These are phyloP conservation scores for Azemiops feae DNA, from an alignment of 2,113 vertebrate species.

Conservation along the genomic window DNA sequence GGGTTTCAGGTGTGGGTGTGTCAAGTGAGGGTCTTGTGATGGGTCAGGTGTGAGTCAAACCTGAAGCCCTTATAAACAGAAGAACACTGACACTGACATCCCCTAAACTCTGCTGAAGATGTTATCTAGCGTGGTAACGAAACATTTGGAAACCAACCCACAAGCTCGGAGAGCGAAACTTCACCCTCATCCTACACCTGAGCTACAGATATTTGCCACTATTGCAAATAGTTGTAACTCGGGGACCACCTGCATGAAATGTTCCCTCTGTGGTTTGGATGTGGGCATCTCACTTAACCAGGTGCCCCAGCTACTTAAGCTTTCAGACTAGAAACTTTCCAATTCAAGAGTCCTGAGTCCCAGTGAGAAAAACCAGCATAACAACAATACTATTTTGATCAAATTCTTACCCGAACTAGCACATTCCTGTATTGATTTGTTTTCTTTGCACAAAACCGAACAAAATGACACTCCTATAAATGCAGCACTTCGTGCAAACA, in stretches of 20 bases:
- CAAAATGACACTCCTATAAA: neutral
- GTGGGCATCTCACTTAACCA: neutral
- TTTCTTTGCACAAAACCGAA: neutral
- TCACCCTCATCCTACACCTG: too few species aligned
- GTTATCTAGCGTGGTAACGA: too few species aligned
- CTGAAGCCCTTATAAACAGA: too few species aligned
- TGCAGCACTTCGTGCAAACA: neutral
- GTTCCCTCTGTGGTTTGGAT: neutral
- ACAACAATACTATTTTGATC: neutral
- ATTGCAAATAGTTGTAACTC: too few species aligned
- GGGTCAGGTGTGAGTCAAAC: too few species aligned
- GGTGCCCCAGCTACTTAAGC: neutral
- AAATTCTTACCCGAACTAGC: neutral
- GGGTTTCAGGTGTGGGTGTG: too few species aligned
- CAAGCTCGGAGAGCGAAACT: too few species aligned
- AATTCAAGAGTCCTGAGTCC: neutral
- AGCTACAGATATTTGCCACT: too few species aligned
- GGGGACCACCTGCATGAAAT: neutral
- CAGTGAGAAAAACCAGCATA: neutral
- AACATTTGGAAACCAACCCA: too few species aligned
- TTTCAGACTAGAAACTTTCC: neutral
- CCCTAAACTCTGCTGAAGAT: too few species aligned
- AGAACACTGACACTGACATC: too few species aligned
- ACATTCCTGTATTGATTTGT: neutral
- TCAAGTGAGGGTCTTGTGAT: too few species aligned